Percentiles rank a stretch among this genome's conserved stretches.
Conservation (phyloP, 1,140 invertebrate genomes). For the Macrobrachium nipponense region DNA sequence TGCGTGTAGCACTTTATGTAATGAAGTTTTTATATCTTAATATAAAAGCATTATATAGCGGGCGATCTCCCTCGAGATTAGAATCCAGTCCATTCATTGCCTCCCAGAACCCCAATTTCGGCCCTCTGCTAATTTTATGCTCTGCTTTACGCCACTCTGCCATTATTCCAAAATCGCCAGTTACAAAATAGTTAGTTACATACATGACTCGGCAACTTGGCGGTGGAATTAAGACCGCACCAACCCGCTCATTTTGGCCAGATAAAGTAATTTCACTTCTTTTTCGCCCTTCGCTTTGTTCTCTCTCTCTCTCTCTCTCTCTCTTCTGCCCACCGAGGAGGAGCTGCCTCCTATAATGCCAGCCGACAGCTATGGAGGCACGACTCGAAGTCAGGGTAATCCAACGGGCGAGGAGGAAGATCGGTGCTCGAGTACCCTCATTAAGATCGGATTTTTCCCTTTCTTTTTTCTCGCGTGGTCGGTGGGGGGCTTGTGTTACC, state of each 20-base stretch:
- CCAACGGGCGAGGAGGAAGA: neutral
- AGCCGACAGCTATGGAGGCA: neutral
- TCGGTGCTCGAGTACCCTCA: neutral
- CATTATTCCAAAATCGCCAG: no score
- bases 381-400: no score
- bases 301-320: neutral
- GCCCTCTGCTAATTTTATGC: no score
- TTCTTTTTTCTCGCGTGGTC: neutral
- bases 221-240: no score
- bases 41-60: neutral
- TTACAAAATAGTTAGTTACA: no score
- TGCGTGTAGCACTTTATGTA: no score
- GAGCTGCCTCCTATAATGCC: no score
- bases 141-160: no score
- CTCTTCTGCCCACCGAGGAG: neutral
- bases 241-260: no score
- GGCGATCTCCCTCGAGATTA: conserved; percentile 6
- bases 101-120: no score
- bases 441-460: conserved; percentile 12
- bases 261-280: neutral
- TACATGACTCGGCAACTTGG: no score
- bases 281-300: neutral
- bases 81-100: conserved; percentile 1
- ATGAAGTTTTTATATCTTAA: no score
- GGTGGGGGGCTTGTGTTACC: neutral